Conservation (phyloP, 2,113 vertebrate species). For the Triplophysa siluroides region DNA sequence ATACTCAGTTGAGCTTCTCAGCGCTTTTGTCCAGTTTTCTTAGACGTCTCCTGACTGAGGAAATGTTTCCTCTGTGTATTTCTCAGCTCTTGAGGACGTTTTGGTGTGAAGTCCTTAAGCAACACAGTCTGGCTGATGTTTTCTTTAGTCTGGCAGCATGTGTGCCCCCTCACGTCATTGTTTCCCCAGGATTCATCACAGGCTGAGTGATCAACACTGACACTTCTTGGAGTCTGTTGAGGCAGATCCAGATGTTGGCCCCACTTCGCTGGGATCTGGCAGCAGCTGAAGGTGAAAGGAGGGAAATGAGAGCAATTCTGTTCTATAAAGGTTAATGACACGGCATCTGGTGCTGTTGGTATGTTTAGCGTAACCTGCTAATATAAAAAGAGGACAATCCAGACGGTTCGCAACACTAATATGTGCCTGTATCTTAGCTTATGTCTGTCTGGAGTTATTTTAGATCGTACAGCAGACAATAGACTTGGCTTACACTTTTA, state of each 20-base stretch:
- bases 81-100: neutral
- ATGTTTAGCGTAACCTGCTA: slow-evolving; percentile 48
- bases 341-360: slow-evolving; percentile 70
- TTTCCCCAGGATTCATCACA: slow-evolving; percentile 1
- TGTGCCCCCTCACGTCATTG: neutral
- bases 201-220: slow-evolving; percentile 19
- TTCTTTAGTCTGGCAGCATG: slow-evolving; percentile 18
- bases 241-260: slow-evolving; percentile 42
- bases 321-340: slow-evolving; percentile 68
- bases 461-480: neutral
- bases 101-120: neutral
- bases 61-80: neutral
- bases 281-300: slow-evolving; percentile 66
- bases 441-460: neutral
- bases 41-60: neutral
- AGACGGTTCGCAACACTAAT: slow-evolving; percentile 50
- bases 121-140: neutral
- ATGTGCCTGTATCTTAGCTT: slow-evolving; percentile 46
- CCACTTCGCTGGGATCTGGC: slow-evolving; percentile 46
- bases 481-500: too few relatives aligned
- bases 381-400: slow-evolving; percentile 41
- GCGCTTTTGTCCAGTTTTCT: neutral
- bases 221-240: slow-evolving; percentile 21
- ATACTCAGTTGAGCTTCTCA: neutral
- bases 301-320: slow-evolving; percentile 57